Evolutionary conservation across 2,888 invertebrate genomes (phyloP).

Genomic region (Tupiocoris notatus): DNA sequence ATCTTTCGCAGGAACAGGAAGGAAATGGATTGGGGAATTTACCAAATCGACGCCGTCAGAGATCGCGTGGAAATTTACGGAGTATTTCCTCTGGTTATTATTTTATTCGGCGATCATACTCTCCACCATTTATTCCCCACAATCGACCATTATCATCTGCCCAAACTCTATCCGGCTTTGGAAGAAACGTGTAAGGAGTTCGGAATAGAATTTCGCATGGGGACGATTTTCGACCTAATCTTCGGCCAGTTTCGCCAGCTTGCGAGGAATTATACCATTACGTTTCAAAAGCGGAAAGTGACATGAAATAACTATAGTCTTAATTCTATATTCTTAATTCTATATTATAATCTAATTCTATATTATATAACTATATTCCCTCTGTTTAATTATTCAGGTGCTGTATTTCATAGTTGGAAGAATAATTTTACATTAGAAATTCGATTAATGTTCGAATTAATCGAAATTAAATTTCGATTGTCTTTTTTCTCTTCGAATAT

Average conservation of each 20-base stretch:
- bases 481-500: no score
- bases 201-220: constrained; percentile 57
- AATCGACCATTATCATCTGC: constrained; percentile 71
- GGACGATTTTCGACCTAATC: constrained; percentile 62
- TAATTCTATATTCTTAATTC: neutral
- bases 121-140: constrained; percentile 81
- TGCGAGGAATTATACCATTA: constrained; percentile 40
- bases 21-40: constrained; percentile 71
- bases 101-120: constrained; percentile 74
- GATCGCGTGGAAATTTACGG: constrained; percentile 69
- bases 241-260: constrained; percentile 68
- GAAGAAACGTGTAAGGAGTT: constrained; percentile 66
- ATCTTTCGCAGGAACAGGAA: constrained; percentile 48
- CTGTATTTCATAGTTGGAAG: no score
- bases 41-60: constrained; percentile 71
- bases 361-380: no score
- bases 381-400: no score
- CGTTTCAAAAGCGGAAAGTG: constrained; percentile 4
- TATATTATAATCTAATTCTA: no score
- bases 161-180: constrained; percentile 64
- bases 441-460: no score
- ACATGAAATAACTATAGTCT: neutral
- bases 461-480: no score
- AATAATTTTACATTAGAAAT: no score
- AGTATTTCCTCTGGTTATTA: constrained; percentile 66